Evolutionary conservation across 2,797 vertebrate genomes (phyloP).

Genomic region (Myotis planiceps): DNA sequence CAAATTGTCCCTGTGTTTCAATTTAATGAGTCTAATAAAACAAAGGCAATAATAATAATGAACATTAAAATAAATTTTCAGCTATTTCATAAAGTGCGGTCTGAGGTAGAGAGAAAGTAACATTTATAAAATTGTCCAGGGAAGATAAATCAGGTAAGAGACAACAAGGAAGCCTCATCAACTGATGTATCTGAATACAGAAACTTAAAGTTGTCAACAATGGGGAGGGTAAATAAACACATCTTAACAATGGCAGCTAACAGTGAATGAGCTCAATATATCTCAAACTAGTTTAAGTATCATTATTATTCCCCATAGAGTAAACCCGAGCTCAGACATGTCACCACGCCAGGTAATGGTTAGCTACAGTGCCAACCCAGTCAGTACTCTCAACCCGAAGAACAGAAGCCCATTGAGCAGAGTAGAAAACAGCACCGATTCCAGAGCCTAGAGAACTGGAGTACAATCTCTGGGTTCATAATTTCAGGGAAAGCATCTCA

Average conservation of each 20-base stretch:
- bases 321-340: neutral
- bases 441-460: neutral
- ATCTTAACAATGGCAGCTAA: neutral
- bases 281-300: neutral
- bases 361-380: neutral
- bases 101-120: neutral
- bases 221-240: neutral
- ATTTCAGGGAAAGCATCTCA: neutral
- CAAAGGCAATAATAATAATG: neutral
- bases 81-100: slow-evolving; percentile 21
- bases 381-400: neutral
- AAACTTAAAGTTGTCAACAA: neutral
- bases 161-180: slow-evolving; percentile 1
- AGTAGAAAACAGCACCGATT: neutral
- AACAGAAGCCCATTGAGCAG: neutral
- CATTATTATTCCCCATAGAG: neutral
- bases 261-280: neutral
- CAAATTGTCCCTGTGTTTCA: slow-evolving; percentile 14
- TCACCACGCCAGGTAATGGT: neutral
- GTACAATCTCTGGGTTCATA: neutral
- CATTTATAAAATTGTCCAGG: neutral
- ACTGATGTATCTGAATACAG: neutral
- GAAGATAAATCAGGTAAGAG: neutral
- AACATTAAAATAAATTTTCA: neutral
- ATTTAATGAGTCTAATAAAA: neutral